phyloP scores from a whole-genome alignment of 1,140 invertebrate species.

The Drosophila ogumai region DNA sequence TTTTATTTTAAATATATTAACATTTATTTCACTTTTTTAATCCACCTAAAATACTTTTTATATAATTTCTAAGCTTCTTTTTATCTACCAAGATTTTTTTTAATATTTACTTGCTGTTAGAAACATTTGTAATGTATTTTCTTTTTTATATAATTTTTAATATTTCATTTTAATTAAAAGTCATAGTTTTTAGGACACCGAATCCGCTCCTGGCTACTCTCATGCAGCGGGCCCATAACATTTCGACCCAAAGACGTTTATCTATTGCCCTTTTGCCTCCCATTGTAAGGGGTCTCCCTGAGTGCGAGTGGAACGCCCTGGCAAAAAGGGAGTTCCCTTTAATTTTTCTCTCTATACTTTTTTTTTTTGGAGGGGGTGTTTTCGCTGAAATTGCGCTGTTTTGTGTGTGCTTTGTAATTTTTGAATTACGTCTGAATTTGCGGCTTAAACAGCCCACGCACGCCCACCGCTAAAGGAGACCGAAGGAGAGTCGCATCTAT shows the following conservation, averaged over 20 bases:
- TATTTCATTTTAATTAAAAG: neutral
- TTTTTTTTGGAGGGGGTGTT: constrained; percentile 16
- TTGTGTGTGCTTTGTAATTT: constrained; percentile 75
- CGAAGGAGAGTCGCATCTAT: constrained; percentile 46
- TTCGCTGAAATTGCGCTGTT: constrained; percentile 55
- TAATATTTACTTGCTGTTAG: too few species aligned
- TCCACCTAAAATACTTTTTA: neutral
- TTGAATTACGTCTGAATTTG: constrained; percentile 76
- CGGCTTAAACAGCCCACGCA: constrained; percentile 46
- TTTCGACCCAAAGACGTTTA: constrained; percentile 59
- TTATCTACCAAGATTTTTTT: too few species aligned
- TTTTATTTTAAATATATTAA: too few species aligned
- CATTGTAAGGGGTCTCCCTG: constrained; percentile 15
- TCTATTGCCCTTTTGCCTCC: constrained; percentile 55
- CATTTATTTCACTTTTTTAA: too few species aligned
- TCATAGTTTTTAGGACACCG: neutral
- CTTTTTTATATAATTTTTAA: neutral
- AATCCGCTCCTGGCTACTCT: constrained; percentile 46
- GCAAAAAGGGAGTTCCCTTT: constrained; percentile 26
- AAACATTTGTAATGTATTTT: neutral
- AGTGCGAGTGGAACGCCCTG: constrained; percentile 14
- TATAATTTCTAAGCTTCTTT: too few species aligned
- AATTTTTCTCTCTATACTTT: neutral
- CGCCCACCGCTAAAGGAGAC: constrained; percentile 6
- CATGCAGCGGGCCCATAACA: constrained; percentile 61